Base-by-base conservation (phyloP, 2,797 vertebrate genomes). In the Diplodus puntazzo region DNA sequence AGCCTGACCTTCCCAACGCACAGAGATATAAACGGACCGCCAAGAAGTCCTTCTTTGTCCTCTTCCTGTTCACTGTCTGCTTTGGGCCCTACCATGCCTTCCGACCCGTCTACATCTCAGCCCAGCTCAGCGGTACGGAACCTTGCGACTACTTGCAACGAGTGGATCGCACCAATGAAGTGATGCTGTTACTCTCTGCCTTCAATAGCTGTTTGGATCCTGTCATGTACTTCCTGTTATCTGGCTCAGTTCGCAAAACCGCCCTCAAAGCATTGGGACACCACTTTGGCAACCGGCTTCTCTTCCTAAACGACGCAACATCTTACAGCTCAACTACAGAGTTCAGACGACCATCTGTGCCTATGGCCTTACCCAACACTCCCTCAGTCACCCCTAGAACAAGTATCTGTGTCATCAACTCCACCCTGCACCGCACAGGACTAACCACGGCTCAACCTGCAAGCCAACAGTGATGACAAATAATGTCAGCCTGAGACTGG, bases 151-250 rank as follows among this genome's bases (percentile, higher is more conserved):
- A 95, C 94, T 43, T 87, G 62, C 65, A 87, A 5, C 65, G 94
- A 0, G 86, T 97, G 78, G 95, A 98, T 90, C 95, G 83, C 20
- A 95, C 89, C 85, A 99, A 99, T 0, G 98, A 99, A 84, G 91
- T 96, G 20, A 96, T 97, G 94, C 93, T 99, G 34, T 75, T 98
- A 27, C 89, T 99, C 52, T 98, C 97, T 1, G 95, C 97, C 54
- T 95, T 98, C 58, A 99, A 99, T 71, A 98, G 97, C 89, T 99
- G 98, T 69, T 91, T 99, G 90, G 97, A 99, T 84, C 98, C 98
- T 0, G 90, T 98, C 75, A 98, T 99, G 97, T 99, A 98, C 90
- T 99, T 99, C 75, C 85, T 99, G 12, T 89, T 99, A 74, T 99
- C 98, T 1, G 95, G 96, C 43, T 97, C 96, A 0, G 95, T 99